Evolutionary conservation across 2,888 invertebrate species (phyloP), one percentile per base, ranked within the genome.

Genomic region (Oasisia sp.): DNA sequence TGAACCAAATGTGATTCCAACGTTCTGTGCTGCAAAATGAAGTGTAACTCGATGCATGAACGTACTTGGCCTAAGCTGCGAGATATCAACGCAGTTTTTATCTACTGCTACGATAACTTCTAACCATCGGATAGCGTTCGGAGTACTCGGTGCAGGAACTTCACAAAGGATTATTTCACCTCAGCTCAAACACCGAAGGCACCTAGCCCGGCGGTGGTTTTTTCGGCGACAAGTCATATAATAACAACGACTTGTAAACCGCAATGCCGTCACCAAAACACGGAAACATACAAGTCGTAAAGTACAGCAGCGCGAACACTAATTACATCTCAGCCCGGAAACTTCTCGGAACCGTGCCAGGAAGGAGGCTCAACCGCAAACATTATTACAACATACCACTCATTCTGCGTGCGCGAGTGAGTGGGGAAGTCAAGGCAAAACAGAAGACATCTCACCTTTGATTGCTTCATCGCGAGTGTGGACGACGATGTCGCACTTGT

Each of bases 401-500:
- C 27, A 14, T 14, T 14, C 50, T 50, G 9, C 14, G 74, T 19
- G 74, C 27, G 74, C 7, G 74, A 19, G 74, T n/a, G 74, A 74
- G 7, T 50, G 14, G 50, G 50, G 50, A 1, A 50, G 50, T 50
- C 27, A 19, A 74, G 5, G n/a, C 74, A 74, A 19, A 19, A 1
- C 19, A 74, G 19, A n/a, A 74, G n/a, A 27, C 74, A 27, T 19
- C 74, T 74, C 74, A 74, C 74, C 74, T 74, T 74, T 74, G 74
- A 14, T n/a, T 27, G n/a, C 74, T 74, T 19, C 74, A n/a, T 74
- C 74, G 74, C 74, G 74, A 19, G 14, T 19, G 27, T 74, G 19
- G n/a, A 27, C 74, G n/a, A 27, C 74, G n/a, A 74, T 74, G 74
- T 74, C 74, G 74, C 74, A 74, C 74, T 74, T 74, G 92, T 93